A percentile compares a stretch with the other conserved stretches of the same genome.
phyloP scores from a whole-genome alignment of 2,113 vertebrate species.

The Sclerurus mexicanus region DNA sequence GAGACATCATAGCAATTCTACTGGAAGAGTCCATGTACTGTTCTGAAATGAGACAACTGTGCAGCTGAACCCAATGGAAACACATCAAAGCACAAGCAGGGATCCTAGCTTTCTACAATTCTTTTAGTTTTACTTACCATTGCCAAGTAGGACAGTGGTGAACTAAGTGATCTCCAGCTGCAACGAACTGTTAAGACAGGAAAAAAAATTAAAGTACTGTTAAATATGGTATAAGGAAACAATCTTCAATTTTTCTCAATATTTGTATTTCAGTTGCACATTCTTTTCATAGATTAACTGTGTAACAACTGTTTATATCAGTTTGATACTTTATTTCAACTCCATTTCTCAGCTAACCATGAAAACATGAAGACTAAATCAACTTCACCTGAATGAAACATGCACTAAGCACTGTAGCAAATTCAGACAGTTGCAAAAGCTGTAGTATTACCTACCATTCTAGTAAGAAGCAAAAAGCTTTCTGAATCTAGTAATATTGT shows the following conservation, averaged over 20 bases:
- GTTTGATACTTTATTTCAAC: background rate
- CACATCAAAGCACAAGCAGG: background rate
- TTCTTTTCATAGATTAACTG: background rate
- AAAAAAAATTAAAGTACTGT: background rate
- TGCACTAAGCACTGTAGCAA: background rate
- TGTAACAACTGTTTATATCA: background rate
- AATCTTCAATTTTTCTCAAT: background rate
- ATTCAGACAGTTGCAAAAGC: background rate
- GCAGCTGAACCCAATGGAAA: background rate
- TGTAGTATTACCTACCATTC: background rate
- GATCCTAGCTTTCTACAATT: background rate
- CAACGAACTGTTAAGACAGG: slow-evolving; percentile 84
- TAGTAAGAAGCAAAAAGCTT: background rate
- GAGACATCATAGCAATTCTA: background rate
- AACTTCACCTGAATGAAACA: background rate
- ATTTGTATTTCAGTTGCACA: background rate
- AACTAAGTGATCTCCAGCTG: slow-evolving; percentile 96
- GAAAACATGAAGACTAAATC: background rate
- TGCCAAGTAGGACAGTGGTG: slow-evolving; percentile 99
- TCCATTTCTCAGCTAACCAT: background rate
- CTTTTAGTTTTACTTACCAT: slow-evolving; percentile 82
- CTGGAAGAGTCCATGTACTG: background rate
- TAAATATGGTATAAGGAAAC: background rate
- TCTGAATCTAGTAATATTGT: background rate
- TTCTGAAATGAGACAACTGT: background rate